Percentiles rank a stretch among this genome's conserved stretches.
Evolutionary conservation across 2,113 vertebrate species (phyloP).

Genomic region (Centropus bengalensis): DNA sequence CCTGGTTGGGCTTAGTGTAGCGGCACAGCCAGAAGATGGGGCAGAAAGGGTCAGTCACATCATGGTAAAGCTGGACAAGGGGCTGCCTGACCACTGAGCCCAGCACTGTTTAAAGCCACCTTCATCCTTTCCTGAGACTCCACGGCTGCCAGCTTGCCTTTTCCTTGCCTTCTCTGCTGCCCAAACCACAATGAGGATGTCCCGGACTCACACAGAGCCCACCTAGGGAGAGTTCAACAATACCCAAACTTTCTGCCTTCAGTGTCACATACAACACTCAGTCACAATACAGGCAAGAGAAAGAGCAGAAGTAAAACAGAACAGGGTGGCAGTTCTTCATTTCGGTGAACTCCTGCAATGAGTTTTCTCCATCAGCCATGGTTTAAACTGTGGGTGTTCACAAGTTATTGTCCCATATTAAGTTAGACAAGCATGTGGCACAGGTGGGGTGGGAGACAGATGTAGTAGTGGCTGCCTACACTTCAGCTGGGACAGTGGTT

Average conservation of each 20-base stretch:
- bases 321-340: background rate
- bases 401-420: background rate
- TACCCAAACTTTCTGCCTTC: background rate
- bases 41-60: background rate
- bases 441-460: fast-evolving
- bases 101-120: background rate
- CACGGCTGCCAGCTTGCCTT: fast-evolving
- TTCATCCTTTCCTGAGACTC: background rate
- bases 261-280: background rate
- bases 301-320: background rate
- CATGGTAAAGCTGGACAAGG: too few relatives aligned
- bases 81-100: background rate
- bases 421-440: fast-evolving
- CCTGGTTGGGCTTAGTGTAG: background rate
- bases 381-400: background rate
- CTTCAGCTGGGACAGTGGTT: background rate
- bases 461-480: fast-evolving
- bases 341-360: background rate
- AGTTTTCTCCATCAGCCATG: background rate
- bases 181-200: background rate
- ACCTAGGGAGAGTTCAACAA: background rate
- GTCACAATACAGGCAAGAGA: background rate
- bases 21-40: background rate
- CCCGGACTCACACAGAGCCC: background rate
- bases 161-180: background rate